Conservation (phyloP, 2,113 vertebrate species). For the Salvelinus sp. region DNA sequence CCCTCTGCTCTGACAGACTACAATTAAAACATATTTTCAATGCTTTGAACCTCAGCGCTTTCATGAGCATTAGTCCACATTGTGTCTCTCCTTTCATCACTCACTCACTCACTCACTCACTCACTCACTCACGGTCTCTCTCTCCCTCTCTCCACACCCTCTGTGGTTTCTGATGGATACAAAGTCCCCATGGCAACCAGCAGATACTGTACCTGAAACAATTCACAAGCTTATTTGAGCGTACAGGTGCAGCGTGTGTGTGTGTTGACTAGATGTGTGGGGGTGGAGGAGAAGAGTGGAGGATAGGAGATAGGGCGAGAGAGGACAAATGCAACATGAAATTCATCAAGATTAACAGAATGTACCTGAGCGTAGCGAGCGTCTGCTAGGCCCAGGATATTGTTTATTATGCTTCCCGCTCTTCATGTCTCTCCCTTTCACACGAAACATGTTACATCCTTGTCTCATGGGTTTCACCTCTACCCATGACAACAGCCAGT, state of each 20-base stretch:
- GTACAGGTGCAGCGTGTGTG: neutral
- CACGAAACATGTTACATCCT: neutral
- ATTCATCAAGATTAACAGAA: neutral
- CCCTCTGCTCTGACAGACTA: neutral
- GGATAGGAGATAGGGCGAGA: neutral
- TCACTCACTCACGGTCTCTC: neutral
- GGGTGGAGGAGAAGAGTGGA: neutral
- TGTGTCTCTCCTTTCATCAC: too few relatives aligned
- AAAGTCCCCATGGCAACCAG: neutral
- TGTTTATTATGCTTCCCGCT: too few relatives aligned
- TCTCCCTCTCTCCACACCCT: neutral
- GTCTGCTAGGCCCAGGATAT: too few relatives aligned
- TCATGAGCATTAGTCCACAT: neutral
- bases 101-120: too few relatives aligned
- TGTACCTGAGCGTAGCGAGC: neutral
- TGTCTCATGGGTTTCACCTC: neutral
- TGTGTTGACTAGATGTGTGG: neutral
- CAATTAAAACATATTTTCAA: neutral
- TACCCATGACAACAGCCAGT: neutral
- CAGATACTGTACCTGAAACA: neutral
- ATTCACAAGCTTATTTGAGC: neutral
- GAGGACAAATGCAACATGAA: neutral
- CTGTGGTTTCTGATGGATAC: neutral
- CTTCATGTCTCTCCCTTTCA: too few relatives aligned
- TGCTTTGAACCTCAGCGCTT: neutral